Conservation (phyloP, 2,797 vertebrate genomes). For the Takifugu ocellatus region DNA sequence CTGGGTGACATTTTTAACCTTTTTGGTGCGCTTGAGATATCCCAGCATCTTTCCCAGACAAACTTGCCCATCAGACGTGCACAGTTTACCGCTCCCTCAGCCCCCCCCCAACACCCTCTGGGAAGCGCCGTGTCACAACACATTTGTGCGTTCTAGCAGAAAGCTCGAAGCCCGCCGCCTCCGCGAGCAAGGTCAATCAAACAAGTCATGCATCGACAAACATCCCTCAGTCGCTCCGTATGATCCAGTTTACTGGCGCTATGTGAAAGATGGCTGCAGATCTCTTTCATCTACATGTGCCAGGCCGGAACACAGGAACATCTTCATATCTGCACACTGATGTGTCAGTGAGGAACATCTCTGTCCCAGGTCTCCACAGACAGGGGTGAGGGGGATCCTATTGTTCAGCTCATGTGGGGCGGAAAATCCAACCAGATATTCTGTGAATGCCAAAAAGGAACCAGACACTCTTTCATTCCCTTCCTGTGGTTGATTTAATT, state of each 20-base stretch:
- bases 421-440: conserved; percentile 74
- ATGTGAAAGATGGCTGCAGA: too few species aligned
- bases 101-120: conserved; percentile 23
- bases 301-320: background rate
- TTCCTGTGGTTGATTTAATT: conserved; percentile 9
- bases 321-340: background rate
- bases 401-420: conserved; percentile 77
- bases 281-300: too few species aligned
- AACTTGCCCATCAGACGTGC: conserved; percentile 34
- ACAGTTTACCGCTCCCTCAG: conserved; percentile 11
- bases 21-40: conserved; percentile 21
- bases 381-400: conserved; percentile 45
- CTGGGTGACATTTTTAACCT: conserved; percentile 21
- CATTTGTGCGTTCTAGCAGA: conserved; percentile 48
- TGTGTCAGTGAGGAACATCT: background rate
- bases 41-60: conserved; percentile 7
- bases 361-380: conserved; percentile 8
- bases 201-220: conserved; percentile 16
- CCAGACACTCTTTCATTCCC: conserved; percentile 5
- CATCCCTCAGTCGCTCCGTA: conserved; percentile 1
- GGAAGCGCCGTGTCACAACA: conserved; percentile 52
- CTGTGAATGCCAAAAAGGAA: conserved; percentile 54
- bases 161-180: conserved; percentile 42
- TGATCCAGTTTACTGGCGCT: too few species aligned
- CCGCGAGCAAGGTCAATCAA: conserved; percentile 42